These are phyloP conservation scores for Geodia barretti DNA, from an alignment of 37 sponge, comb jelly and placozoan genomes.

Conservation along the genomic window DNA sequence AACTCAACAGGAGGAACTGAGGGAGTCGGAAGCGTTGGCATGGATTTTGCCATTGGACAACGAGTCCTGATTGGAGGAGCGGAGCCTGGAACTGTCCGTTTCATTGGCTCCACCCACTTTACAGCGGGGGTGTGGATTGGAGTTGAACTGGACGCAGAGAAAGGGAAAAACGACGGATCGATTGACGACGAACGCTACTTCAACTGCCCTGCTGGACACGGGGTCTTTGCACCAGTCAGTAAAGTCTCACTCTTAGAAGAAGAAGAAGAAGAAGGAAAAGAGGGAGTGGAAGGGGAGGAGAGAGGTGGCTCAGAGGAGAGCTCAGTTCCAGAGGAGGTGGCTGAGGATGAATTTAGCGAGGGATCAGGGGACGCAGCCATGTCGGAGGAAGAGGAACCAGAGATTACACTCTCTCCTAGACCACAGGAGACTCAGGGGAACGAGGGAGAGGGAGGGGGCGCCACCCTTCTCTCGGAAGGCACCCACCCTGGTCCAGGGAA, in stretches of 20 bases:
- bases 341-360: neutral
- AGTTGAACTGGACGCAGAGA: conserved; percentile 43
- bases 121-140: conserved; percentile 64
- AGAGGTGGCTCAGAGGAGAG: neutral
- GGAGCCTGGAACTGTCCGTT: conserved; percentile 49
- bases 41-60: conserved; percentile 23
- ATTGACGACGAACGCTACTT: conserved; percentile 62
- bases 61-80: conserved; percentile 47
- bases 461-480: neutral
- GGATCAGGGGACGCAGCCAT: neutral
- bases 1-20: neutral
- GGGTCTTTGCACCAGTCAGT: conserved; percentile 71
- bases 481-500: neutral
- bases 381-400: neutral
- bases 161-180: conserved; percentile 63
- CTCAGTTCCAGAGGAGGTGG: conserved; percentile 25
- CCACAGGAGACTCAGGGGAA: neutral
- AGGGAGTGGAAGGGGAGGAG: conserved; percentile 1
- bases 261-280: neutral
- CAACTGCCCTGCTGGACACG: conserved; percentile 39
- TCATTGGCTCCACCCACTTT: conserved; percentile 60
- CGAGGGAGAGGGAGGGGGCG: conserved; percentile 3
- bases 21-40: conserved; percentile 1
- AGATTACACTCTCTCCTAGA: no score
- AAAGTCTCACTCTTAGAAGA: conserved; percentile 14